Evolutionary conservation across 2,888 invertebrate genomes (phyloP).

Genomic region (Lypha dubia): DNA sequence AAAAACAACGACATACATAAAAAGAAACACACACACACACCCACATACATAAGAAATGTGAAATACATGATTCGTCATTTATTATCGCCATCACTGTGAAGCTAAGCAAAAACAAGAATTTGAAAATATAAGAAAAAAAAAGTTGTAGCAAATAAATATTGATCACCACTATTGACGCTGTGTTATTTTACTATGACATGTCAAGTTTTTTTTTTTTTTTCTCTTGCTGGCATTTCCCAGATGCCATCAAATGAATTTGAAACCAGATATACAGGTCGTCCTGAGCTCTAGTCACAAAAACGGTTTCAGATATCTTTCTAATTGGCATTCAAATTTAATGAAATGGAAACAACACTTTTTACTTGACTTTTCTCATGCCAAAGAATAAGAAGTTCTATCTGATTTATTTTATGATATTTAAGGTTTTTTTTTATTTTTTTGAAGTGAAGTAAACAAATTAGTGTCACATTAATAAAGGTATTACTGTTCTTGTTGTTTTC

Average conservation of each 20-base stretch:
- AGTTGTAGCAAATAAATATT: conserved; percentile 61
- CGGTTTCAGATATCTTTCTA: background rate
- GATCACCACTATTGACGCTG: conserved; percentile 64
- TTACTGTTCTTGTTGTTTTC: conserved; percentile 32
- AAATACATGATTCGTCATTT: conserved; percentile 60
- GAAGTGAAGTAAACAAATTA: conserved; percentile 2
- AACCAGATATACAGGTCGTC: conserved; percentile 39
- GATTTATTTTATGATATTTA: background rate
- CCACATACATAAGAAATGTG: background rate
- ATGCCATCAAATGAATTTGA: conserved; percentile 31
- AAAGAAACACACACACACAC: conserved; percentile 1
- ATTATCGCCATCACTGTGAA: conserved; percentile 59
- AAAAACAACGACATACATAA: conserved; percentile 16
- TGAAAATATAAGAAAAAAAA: too few relatives aligned
- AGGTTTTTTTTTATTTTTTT: too few relatives aligned
- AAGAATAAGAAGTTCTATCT: background rate
- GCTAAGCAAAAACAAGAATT: background rate
- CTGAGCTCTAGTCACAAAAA: background rate
- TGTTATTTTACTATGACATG: conserved; percentile 56
- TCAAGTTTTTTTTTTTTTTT: conserved; percentile 44
- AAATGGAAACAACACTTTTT: background rate
- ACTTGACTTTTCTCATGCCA: background rate
- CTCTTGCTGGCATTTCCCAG: conserved; percentile 9
- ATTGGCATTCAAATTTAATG: conserved; percentile 10
- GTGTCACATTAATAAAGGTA: conserved; percentile 27